Percentiles rank a stretch among this genome's conserved stretches.
These are phyloP conservation scores for Epinotia ramella DNA, from an alignment of 2,888 invertebrate species.

Conservation along the genomic window DNA sequence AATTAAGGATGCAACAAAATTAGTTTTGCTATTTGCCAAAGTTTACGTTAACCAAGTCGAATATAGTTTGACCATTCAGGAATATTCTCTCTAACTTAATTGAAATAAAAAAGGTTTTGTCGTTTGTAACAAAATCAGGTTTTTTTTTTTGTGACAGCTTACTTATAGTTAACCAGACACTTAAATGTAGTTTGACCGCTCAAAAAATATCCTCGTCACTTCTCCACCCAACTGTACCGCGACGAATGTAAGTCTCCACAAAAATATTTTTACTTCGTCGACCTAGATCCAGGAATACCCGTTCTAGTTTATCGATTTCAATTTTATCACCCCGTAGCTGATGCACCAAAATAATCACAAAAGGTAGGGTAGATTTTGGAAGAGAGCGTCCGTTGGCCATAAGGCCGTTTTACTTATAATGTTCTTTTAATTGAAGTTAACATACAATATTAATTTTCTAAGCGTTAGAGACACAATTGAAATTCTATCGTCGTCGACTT, in stretches of 20 bases:
- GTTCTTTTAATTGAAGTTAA: too few species aligned
- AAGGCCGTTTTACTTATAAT: not conserved
- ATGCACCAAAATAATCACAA: not conserved
- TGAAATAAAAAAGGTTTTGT: too few species aligned
- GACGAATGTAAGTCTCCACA: conserved; percentile 56
- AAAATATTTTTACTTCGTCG: conserved; percentile 64
- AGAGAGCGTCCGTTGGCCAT: not conserved
- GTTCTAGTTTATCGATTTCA: conserved; percentile 61
- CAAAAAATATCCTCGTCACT: not conserved
- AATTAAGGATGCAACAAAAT: too few species aligned
- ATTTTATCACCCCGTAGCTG: conserved; percentile 48
- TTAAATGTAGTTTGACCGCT: not conserved
- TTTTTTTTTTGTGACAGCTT: too few species aligned
- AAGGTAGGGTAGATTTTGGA: not conserved
- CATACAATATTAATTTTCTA: too few species aligned
- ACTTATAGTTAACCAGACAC: too few species aligned
- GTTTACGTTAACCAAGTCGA: not conserved
- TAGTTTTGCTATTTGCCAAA: too few species aligned
- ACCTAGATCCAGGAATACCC: conserved; percentile 65
- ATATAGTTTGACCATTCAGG: not conserved
- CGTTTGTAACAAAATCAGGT: too few species aligned
- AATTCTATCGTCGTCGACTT: too few species aligned
- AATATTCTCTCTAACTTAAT: too few species aligned
- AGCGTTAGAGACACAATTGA: too few species aligned
- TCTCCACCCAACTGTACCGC: conserved; percentile 34